Evolutionary conservation across 1,140 invertebrate genomes (phyloP).

Genomic region (Branchinecta lynchi): DNA sequence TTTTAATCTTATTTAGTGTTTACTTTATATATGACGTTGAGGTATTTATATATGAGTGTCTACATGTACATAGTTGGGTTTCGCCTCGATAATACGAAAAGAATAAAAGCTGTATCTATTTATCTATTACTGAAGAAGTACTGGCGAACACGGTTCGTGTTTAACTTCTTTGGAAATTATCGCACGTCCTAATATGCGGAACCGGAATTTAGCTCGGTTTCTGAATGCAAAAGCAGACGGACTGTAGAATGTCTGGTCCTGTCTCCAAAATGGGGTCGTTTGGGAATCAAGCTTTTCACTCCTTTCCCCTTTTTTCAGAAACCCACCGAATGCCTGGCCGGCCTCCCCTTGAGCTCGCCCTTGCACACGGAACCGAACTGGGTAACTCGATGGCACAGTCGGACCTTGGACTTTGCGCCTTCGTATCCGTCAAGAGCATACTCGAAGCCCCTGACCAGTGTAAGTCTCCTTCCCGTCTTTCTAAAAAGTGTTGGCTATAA

Average conservation of each 20-base stretch:
- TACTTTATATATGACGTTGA: no score
- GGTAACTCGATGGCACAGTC: conserved; percentile 73
- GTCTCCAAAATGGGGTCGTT: neutral
- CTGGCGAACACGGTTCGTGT: no score
- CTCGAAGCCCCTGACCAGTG: conserved; percentile 12
- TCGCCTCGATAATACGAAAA: no score
- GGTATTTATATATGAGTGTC: no score
- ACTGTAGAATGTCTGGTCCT: neutral
- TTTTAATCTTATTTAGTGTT: no score
- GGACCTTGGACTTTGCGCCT: conserved; percentile 83
- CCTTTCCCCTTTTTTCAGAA: conserved; percentile 40
- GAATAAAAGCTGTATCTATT: no score
- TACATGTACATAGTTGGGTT: no score
- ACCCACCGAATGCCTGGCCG: conserved; percentile 70
- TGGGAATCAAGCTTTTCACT: neutral
- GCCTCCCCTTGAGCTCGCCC: conserved; percentile 77
- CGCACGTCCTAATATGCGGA: no score
- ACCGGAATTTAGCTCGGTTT: neutral
- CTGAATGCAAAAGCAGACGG: neutral
- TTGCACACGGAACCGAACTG: conserved; percentile 72
- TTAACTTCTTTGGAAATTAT: no score
- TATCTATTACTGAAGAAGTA: no score
- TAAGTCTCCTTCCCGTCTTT: no score
- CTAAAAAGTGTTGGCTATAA: no score
- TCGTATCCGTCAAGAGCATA: conserved; percentile 50